These are phyloP conservation scores for Hippocampus mohnikei DNA, from an alignment of 2,113 vertebrate genomes.

Conservation along the genomic window DNA sequence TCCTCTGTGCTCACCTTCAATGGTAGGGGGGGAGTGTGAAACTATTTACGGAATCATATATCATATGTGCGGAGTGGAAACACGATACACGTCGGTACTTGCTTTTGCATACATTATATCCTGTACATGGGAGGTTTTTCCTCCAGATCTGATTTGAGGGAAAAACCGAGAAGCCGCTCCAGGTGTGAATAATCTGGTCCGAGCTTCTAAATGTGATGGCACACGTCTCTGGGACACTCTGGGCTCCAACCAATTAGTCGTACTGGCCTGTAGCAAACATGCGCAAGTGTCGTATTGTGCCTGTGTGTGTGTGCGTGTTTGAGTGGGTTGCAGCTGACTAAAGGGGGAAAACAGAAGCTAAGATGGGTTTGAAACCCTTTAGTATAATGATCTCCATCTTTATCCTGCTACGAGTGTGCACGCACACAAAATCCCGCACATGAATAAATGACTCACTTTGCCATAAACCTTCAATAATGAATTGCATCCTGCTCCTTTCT, in stretches of 20 bases:
- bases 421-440: constrained; percentile 10
- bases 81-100: neutral
- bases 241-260: constrained; percentile 50
- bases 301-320: constrained; percentile 5
- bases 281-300: neutral
- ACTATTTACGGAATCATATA: constrained; percentile 39
- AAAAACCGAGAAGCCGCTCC: neutral
- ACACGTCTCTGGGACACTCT: constrained; percentile 34
- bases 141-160: neutral
- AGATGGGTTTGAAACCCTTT: neutral
- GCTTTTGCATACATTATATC: neutral
- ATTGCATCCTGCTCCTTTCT: constrained; percentile 48
- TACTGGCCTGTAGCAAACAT: constrained; percentile 21
- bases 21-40: neutral
- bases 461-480: constrained; percentile 61
- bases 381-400: neutral
- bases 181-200: constrained; percentile 3
- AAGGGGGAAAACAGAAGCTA: constrained; percentile 1
- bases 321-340: constrained; percentile 7
- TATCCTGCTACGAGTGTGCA: neutral
- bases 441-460: constrained; percentile 40
- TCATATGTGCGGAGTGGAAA: constrained; percentile 4
- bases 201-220: constrained; percentile 15
- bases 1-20: constrained; percentile 17
- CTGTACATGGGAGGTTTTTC: neutral